These are phyloP conservation scores for Crocallis elinguaria DNA, from an alignment of 2,888 invertebrate genomes.

Conservation along the genomic window DNA sequence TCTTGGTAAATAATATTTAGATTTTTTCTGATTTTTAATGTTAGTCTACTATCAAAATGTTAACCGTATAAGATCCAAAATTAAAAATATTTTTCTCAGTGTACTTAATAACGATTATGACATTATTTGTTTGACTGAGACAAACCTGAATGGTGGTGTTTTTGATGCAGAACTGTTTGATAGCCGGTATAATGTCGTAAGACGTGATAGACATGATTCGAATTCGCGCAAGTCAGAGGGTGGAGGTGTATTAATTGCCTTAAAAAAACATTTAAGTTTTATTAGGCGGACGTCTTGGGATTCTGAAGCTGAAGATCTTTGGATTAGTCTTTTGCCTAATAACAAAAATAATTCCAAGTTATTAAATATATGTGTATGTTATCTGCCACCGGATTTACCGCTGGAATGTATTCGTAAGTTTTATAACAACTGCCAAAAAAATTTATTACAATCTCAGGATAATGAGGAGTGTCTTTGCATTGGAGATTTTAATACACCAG, in stretches of 20 bases:
- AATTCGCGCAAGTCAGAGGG: background rate
- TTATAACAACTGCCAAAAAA: slow-evolving; percentile 9
- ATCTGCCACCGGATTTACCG: slow-evolving; percentile 22
- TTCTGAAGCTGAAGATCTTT: background rate
- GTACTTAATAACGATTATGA: background rate
- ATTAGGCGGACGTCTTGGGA: slow-evolving; percentile 8
- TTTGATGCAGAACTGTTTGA: background rate
- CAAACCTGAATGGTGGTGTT: slow-evolving; percentile 15
- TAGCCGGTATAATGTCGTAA: background rate
- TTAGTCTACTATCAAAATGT: background rate
- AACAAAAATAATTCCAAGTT: background rate
- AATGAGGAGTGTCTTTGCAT: background rate
- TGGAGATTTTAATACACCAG: slow-evolving; percentile 10
- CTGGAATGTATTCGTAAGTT: background rate
- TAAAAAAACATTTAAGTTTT: background rate
- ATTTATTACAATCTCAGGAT: background rate
- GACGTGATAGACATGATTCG: background rate
- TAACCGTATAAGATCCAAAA: background rate
- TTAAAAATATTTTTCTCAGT: background rate
- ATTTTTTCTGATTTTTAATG: background rate
- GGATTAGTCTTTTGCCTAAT: background rate
- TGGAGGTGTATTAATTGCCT: background rate
- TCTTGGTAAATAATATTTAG: too few relatives aligned
- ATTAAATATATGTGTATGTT: slow-evolving; percentile 13
- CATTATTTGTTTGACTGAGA: slow-evolving; percentile 8